Conservation (phyloP, 1,140 invertebrate genomes). For the Papilio dardanus region DNA sequence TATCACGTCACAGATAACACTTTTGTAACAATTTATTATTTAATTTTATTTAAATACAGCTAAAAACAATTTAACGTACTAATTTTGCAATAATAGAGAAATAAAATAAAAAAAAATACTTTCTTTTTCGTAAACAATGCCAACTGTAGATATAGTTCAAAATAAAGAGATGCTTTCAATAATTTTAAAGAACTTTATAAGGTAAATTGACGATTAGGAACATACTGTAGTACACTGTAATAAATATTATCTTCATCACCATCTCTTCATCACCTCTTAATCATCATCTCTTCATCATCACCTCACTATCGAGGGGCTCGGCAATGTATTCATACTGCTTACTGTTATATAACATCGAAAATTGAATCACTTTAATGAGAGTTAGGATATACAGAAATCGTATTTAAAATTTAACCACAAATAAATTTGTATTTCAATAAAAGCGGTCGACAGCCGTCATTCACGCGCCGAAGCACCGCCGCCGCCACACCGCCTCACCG, state of each 20-base stretch:
- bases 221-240: too few species aligned
- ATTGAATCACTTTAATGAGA: not conserved
- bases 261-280: too few species aligned
- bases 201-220: not conserved
- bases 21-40: conserved; percentile 31
- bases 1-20: conserved; percentile 44
- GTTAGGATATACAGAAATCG: not conserved
- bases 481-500: not conserved
- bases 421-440: conserved; percentile 36
- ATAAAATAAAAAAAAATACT: not conserved
- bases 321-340: too few species aligned
- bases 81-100: not conserved
- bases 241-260: too few species aligned
- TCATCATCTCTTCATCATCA: too few species aligned
- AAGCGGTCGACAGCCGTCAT: conserved; percentile 30
- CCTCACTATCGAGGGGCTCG: too few species aligned
- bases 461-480: conserved; percentile 6
- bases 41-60: conserved; percentile 10
- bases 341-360: not conserved
- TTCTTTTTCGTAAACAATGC: not conserved
- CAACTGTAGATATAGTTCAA: not conserved
- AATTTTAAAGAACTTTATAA: too few species aligned
- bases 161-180: not conserved
- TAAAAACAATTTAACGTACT: not conserved
- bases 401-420: conserved; percentile 1